Conservation (phyloP, 2,888 invertebrate genomes). For the Emesis russula region DNA sequence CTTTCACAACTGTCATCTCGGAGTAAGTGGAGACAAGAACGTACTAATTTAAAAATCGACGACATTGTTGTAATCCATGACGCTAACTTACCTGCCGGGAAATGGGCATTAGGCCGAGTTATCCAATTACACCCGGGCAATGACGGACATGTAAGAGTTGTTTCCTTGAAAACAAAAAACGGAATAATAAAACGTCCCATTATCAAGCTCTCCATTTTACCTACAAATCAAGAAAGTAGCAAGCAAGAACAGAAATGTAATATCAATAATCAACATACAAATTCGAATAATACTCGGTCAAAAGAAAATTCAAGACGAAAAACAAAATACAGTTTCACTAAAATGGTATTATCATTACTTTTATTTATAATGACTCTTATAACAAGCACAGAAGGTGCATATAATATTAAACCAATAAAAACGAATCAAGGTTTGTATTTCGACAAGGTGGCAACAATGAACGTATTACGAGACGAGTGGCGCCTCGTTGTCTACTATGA, state of each 20-base stretch:
- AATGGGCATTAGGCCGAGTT: conserved; percentile 20
- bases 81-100: conserved; percentile 36
- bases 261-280: not conserved
- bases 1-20: not conserved
- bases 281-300: not conserved
- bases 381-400: not conserved
- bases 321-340: not conserved
- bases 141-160: not conserved
- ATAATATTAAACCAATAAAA: not conserved
- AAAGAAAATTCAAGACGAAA: not conserved
- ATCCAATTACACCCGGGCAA: not conserved
- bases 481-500: conserved; percentile 34
- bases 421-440: not conserved
- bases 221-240: not conserved
- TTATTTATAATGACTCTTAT: not conserved
- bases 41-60: not conserved
- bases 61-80: conserved; percentile 47
- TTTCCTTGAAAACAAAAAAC: not conserved
- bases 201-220: not conserved
- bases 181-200: not conserved
- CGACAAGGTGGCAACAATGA: too few species aligned
- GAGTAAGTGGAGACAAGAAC: not conserved
- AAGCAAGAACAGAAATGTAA: not conserved
- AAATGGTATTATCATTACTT: not conserved
- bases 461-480: conserved; percentile 35